Base-by-base conservation (phyloP, 2,113 vertebrate genomes). In the Malurus cyaneus region DNA sequence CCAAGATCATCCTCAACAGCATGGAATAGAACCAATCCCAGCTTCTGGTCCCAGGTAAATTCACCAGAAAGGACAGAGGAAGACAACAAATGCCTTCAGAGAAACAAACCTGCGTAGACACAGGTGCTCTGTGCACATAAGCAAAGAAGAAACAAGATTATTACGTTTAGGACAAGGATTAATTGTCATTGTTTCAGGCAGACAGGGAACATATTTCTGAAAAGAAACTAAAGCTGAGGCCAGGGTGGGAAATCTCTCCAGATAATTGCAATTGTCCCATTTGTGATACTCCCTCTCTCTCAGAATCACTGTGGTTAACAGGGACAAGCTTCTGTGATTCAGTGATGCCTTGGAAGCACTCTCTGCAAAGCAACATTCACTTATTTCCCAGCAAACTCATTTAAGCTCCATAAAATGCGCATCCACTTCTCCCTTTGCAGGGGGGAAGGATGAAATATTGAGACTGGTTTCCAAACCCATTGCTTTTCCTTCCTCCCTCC, bases 351-450 rank as follows among this genome's bases (percentile, higher is more conserved):
- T 69, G 28, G 46, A 92, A 81, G 49, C 20, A 18, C 10, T 66
- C 39, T 88, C 62, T 64, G 49, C 54, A 79, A 82, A 82, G 79
- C 44, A 86, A 70, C 8, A 69, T 44, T 78, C 24, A 61, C 29
- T 91, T 87, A 81, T 50, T 91, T 92, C 79, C 50, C 59, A 72
- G 78, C 12, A 96, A 96, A 92, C 32, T 72, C 78, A 69, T 89
- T 88, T 92, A 86, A 53, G 34, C 18, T 62, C 61, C 23, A 61
- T 61, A 91, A 94, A 92, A 86, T 23, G 42, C 66, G 25, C 19
- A 85, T 18, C n/a, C 20, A 54, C 54, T 59, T 89, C 56, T 73
- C 64, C n/a, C 18, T 52, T 82, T 14, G 25, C 0, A 0, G 2
- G 2, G 34, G 14, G 7, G 23, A 42, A n/a, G 15, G 18, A 72